phyloP scores from a whole-genome alignment of 1,140 invertebrate genomes.

The Procambarus clarkii region DNA sequence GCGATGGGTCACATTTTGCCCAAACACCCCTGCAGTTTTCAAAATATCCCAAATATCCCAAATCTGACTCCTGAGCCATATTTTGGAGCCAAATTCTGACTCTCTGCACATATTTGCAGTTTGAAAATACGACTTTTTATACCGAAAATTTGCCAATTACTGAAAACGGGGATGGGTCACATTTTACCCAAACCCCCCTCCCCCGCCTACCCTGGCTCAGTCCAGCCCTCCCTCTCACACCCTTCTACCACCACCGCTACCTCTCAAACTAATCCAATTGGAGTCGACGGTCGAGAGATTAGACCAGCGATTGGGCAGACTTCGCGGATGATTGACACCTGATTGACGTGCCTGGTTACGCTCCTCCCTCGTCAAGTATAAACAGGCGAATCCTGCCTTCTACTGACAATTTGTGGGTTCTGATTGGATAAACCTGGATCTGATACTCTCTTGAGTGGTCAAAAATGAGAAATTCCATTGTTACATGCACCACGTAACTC shows the following conservation, averaged over 20 bases:
- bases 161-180: too few species aligned
- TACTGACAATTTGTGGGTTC: neutral
- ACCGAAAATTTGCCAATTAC: too few species aligned
- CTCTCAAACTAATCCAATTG: slow-evolving; percentile 48
- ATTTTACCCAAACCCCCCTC: too few species aligned
- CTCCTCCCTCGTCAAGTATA: neutral
- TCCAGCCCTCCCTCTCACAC: neutral
- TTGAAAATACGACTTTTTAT: too few species aligned
- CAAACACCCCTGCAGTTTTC: too few species aligned
- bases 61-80: too few species aligned
- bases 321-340: slow-evolving; percentile 38
- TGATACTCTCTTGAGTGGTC: neutral
- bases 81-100: too few species aligned
- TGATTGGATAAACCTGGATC: neutral
- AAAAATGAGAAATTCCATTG: too few species aligned
- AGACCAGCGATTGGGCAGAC: slow-evolving; percentile 21
- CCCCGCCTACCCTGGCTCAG: neutral
- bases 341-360: slow-evolving; percentile 35
- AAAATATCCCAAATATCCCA: too few species aligned
- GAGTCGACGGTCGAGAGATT: slow-evolving; percentile 12
- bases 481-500: too few species aligned
- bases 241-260: neutral
- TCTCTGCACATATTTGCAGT: too few species aligned
- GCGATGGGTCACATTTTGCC: too few species aligned
- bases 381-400: slow-evolving; percentile 18